Evolutionary conservation across 2,113 vertebrate species (phyloP), one percentile per base, ranked within the genome.

Genomic region (Buteo buteo): DNA sequence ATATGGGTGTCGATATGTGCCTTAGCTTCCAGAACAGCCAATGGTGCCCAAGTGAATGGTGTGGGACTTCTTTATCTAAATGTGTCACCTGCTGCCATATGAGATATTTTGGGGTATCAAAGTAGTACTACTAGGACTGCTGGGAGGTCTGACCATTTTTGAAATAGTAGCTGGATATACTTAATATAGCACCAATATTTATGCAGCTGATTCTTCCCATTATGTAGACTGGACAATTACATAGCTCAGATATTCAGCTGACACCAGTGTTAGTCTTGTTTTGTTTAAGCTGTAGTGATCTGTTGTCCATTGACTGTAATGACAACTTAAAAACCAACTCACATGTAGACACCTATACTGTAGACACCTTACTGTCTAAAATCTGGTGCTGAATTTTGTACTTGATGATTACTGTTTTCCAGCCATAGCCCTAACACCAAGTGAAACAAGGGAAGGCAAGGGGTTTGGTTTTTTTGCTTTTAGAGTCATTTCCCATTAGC

Each of bases 381-480:
- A 64, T 34, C 29, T 16, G 34, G 9, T 9, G 3, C 21, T 65
- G 31, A 57, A 61, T 83, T 96, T 90, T 82, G 16, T 36, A 36
- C 26, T 45, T 44, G 20, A 38, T 42, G 22, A n/a, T 34, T 70
- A n/a, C 26, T 80, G 2, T 80, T 86, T 92, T 80, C 20, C 36
- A 94, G 16, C 8, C 14, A 29, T 62, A 71, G 62, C 5, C 2
- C 14, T 66, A 45, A 82, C 5, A 61, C 5, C 25, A 57, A 62
- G 66, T 28, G 25, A 92, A 88, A 72, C 5, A 74, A 77, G 12
- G 17, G 22, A 52, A 83, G 24, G 20, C 13, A 76, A 70, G 2
- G 0, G 7, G 0, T 8, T 49, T 62, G 10, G 2, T 0, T 8
- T 66, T 78, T 62, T 88, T 58, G 2, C 4, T 82, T 83, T 64